phyloP scores from a whole-genome alignment of 2,113 vertebrate genomes.

The Poecile atricapillus region DNA sequence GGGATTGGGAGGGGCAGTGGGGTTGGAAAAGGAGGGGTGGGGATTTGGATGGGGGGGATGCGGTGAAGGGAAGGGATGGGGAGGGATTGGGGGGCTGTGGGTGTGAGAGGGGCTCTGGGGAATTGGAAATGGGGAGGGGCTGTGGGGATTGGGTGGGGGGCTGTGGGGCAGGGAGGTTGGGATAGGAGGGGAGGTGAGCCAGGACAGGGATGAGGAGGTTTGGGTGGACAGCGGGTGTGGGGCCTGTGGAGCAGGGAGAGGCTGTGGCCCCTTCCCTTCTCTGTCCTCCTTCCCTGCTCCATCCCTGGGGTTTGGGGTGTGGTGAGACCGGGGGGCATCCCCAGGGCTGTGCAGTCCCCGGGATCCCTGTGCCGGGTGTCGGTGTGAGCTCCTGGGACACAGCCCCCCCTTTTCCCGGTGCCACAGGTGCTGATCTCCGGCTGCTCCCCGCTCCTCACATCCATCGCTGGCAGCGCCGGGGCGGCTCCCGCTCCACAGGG shows the following conservation, averaged over 20 bases:
- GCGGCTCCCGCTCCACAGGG: fast-evolving
- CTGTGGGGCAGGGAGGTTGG: not conserved
- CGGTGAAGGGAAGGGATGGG: not conserved
- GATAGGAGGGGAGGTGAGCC: not conserved
- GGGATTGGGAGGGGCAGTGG: no score
- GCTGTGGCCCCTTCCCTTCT: not conserved
- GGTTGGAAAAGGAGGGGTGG: not conserved
- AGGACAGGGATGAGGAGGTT: not conserved
- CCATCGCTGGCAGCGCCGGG: not conserved
- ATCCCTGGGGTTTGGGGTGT: not conserved
- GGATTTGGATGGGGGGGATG: no score
- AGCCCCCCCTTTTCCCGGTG: not conserved
- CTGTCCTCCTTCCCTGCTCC: not conserved
- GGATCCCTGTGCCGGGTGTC: not conserved
- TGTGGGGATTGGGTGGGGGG: not conserved
- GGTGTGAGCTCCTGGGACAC: not conserved
- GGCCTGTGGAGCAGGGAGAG: not conserved
- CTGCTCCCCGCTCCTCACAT: fast-evolving
- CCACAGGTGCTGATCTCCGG: not conserved
- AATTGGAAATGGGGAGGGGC: no score
- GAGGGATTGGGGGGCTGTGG: not conserved
- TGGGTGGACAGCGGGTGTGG: not conserved
- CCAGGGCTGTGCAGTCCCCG: not conserved
- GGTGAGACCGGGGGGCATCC: not conserved
- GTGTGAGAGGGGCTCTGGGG: not conserved